Conservation (phyloP, 2,888 invertebrate genomes). For the Philereme vetulata region DNA sequence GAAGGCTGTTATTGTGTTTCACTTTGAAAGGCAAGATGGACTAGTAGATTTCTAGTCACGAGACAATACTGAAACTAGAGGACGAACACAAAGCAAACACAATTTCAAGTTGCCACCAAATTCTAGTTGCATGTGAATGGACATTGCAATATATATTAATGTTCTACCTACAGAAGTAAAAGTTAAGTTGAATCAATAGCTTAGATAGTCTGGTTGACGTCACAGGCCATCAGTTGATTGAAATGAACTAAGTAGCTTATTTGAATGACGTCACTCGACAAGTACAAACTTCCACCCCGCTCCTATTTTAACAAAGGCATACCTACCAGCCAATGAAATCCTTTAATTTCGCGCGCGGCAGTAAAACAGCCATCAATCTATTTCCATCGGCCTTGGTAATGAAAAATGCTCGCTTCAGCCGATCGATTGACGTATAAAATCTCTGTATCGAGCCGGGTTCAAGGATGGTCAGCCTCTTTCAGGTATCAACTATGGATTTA, state of each 20-base stretch:
- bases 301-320: slow-evolving; percentile 9
- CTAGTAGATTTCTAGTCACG: too few relatives aligned
- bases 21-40: too few relatives aligned
- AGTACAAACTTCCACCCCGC: slow-evolving; percentile 13
- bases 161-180: too few relatives aligned
- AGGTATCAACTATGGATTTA: slow-evolving; percentile 23
- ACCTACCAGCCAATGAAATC: slow-evolving; percentile 26
- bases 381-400: slow-evolving; percentile 65
- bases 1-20: too few relatives aligned
- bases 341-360: slow-evolving; percentile 32
- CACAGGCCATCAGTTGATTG: neutral
- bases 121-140: too few relatives aligned
- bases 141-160: too few relatives aligned
- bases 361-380: slow-evolving; percentile 48
- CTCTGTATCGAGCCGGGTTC: slow-evolving; percentile 55
- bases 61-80: too few relatives aligned
- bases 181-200: too few relatives aligned
- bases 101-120: too few relatives aligned
- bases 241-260: neutral
- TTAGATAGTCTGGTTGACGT: neutral
- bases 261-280: slow-evolving; percentile 10
- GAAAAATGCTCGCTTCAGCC: slow-evolving; percentile 51
- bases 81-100: too few relatives aligned
- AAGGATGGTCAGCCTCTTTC: slow-evolving; percentile 52
- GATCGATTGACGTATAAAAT: slow-evolving; percentile 39